Evolutionary conservation across 2,888 invertebrate genomes (phyloP), one percentile per base, ranked within the genome.

Genomic region (Coremacera marginata): DNA sequence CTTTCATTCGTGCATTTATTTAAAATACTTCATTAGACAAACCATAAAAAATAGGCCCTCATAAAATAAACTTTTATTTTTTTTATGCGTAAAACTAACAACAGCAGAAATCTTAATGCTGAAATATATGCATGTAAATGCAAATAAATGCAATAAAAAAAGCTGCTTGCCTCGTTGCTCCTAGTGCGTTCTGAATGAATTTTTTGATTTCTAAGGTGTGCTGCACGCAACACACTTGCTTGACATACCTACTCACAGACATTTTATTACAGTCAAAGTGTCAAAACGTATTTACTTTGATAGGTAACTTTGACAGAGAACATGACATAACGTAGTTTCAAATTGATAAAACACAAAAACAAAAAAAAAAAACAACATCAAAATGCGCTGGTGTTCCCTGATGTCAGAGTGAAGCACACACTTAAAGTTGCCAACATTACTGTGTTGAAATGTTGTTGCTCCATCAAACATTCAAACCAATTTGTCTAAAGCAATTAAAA

Each of bases 401-500:
- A 14, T 11, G 60, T 16, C 25, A 60, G 27, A 4, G 14, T 22
- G 22, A 27, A 60, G 9, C 27, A 14, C 11, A 60, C 27, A 60
- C 44, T 44, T 11, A 44, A 44, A 11, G 44, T 44, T 44, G 44
- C 11, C 44, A 44, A 44, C 44, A 44, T 44, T 11, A 44, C 11
- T 44, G 44, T 14, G 44, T 44, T 11, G 25, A 11, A 51, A 27
- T 16, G 14, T 27, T 27, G 25, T 11, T 25, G n/a, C 19, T n/a
- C 16, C 16, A 55, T 16, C 25, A 71, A 31, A 37, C 55, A 71
- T 34, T 71, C 57, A 57, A 57, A 71, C 37, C 34, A 71, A 71
- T 71, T 71, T 71, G 71, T 57, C 55, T 37, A 16, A 14, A 37
- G 71, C 71, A 71, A 71, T 55, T 57, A 71, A 57, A 34, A 57